Evolutionary conservation across 92 coral and sea anemone species (phyloP).

Genomic region (Parazoanthus atlanticus): DNA sequence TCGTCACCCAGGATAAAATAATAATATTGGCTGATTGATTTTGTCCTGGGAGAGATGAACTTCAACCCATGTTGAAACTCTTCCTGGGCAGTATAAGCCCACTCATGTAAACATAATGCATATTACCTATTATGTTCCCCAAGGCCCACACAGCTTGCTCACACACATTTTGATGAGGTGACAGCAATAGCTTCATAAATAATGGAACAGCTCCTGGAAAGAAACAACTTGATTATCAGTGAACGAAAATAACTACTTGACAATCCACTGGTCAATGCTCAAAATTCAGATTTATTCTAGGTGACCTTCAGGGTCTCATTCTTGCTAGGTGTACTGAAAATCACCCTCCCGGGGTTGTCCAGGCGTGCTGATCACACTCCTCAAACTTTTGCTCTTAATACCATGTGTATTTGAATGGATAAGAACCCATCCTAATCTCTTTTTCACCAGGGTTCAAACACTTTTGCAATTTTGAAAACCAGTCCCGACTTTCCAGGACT

Average conservation of each 20-base stretch:
- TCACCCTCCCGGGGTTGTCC: no score
- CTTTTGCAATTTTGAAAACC: no score
- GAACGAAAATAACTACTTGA: background rate
- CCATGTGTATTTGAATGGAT: no score
- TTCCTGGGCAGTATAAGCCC: background rate
- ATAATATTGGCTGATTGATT: background rate
- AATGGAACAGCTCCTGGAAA: conserved; percentile 88
- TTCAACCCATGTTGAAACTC: no score
- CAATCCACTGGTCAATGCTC: background rate
- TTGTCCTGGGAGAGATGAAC: background rate
- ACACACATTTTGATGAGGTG: conserved; percentile 98
- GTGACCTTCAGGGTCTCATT: no score
- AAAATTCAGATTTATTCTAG: background rate
- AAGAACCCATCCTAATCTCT: no score
- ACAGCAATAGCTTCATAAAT: conserved; percentile 87
- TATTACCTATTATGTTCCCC: conserved; percentile 92
- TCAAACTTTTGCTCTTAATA: no score
- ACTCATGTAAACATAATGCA: background rate
- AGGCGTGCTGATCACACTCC: no score
- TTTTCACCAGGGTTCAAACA: no score
- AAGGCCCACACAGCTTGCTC: conserved; percentile 99
- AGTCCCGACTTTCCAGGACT: no score
- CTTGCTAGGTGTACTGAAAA: no score
- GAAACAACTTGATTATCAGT: background rate
- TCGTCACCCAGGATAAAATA: no score